Evolutionary conservation across 2,797 vertebrate species (phyloP).

Genomic region (Acropternis orthonyx): DNA sequence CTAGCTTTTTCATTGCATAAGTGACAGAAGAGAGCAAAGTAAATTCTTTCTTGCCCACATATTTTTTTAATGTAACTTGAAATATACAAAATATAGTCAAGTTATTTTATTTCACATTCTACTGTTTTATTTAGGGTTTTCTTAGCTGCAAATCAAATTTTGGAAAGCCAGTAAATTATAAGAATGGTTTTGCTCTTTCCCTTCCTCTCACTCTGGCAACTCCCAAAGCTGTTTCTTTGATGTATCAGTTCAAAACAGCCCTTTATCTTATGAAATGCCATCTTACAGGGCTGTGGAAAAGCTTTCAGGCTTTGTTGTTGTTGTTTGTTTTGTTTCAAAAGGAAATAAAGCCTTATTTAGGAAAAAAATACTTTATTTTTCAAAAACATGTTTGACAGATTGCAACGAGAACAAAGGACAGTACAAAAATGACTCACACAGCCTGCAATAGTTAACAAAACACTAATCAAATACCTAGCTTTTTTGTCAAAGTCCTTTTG

Average conservation of each 20-base stretch:
- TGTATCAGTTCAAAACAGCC: neutral
- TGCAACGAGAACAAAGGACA: slow-evolving; percentile 27
- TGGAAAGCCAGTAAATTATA: neutral
- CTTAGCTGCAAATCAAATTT: neutral
- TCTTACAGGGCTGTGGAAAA: neutral
- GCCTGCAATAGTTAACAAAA: neutral
- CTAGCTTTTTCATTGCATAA: neutral
- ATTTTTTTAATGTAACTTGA: neutral
- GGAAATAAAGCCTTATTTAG: neutral
- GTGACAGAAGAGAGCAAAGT: neutral
- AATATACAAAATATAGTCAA: neutral
- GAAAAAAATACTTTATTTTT: slow-evolving; percentile 40
- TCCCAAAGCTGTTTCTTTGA: neutral
- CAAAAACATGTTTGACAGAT: neutral
- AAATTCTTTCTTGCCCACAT: neutral
- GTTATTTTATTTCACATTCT: neutral
- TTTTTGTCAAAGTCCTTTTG: neutral
- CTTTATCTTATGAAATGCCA: neutral
- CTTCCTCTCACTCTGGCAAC: neutral
- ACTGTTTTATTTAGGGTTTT: neutral
- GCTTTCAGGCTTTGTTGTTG: neutral
- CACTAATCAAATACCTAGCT: neutral
- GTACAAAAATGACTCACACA: neutral
- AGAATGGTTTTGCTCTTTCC: neutral
- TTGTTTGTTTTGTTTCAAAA: neutral